phyloP scores from a whole-genome alignment of 2,888 invertebrate species.

The Portevinia maculata region DNA sequence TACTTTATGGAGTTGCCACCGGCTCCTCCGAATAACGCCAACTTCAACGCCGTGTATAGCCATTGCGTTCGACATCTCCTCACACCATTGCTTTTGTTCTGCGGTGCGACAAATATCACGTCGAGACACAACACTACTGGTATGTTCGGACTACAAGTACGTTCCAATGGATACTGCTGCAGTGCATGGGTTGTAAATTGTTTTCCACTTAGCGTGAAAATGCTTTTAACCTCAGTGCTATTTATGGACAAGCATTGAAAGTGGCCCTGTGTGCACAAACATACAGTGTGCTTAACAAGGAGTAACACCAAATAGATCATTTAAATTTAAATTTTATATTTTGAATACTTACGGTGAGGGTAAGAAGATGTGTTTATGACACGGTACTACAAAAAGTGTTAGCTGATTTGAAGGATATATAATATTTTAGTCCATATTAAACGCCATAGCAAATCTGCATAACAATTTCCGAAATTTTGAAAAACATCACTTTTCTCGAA shows the following conservation, averaged over 20 bases:
- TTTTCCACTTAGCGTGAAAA: slow-evolving; percentile 77
- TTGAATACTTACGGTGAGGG: no score
- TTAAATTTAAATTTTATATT: no score
- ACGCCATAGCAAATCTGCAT: no score
- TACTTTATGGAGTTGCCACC: slow-evolving; percentile 60
- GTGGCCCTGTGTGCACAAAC: slow-evolving; percentile 55
- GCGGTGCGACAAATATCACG: slow-evolving; percentile 70
- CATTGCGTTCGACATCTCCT: slow-evolving; percentile 24
- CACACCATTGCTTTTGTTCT: slow-evolving; percentile 44
- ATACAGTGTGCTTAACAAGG: slow-evolving; percentile 34
- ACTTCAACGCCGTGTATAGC: slow-evolving; percentile 55
- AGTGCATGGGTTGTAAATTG: slow-evolving; percentile 75
- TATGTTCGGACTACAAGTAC: slow-evolving; percentile 51
- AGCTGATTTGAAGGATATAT: no score
- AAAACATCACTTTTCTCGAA: no score
- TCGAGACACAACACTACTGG: slow-evolving; percentile 16
- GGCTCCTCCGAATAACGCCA: slow-evolving; percentile 43
- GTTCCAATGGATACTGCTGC: slow-evolving; percentile 59
- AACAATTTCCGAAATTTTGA: no score
- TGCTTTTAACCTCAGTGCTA: slow-evolving; percentile 75
- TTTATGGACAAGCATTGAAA: slow-evolving; percentile 63
- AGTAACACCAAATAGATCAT: no score
- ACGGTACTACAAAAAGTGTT: no score
- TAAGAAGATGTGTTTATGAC: no score
- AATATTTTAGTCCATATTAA: no score